Conservation (phyloP, 2,113 vertebrate genomes). For the Notiomystis cincta region DNA sequence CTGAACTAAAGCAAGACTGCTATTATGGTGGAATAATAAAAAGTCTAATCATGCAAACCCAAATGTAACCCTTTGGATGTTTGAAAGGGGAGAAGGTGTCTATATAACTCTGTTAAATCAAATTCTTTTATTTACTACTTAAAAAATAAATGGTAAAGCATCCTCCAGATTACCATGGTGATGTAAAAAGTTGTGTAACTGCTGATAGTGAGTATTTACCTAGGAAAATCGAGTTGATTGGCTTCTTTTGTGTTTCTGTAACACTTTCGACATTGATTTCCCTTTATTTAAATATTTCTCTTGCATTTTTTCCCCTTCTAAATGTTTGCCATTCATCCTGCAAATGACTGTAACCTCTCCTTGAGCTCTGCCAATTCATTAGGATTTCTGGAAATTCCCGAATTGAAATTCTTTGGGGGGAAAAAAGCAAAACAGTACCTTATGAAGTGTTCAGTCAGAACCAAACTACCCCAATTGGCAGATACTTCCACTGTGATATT, state of each 20-base stretch:
- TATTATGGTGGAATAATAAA: not conserved
- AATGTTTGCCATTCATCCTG: not conserved
- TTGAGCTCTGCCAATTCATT: not conserved
- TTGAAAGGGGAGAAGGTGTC: not conserved
- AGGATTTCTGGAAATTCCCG: not conserved
- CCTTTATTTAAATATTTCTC: not conserved
- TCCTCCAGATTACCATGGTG: not conserved
- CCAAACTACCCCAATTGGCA: not conserved
- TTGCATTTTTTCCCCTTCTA: fast-evolving
- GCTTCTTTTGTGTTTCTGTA: not conserved
- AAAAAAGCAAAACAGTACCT: not conserved
- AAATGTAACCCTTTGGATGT: not conserved
- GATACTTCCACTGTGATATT: conserved; percentile 18
- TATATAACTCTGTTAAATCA: not conserved
- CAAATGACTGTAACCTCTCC: not conserved
- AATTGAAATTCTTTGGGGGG: not conserved
- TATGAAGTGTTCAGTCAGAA: not conserved
- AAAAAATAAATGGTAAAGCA: not conserved
- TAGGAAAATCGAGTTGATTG: not conserved
- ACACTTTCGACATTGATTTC: not conserved
- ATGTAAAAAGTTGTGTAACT: not conserved
- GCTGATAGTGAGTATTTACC: not conserved
- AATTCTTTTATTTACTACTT: not conserved
- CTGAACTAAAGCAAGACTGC: not conserved
- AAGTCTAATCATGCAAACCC: not conserved